Evolutionary conservation across 2,888 invertebrate genomes (phyloP), one percentile per base, ranked within the genome.

Genomic region (Drosophila antonietae): DNA sequence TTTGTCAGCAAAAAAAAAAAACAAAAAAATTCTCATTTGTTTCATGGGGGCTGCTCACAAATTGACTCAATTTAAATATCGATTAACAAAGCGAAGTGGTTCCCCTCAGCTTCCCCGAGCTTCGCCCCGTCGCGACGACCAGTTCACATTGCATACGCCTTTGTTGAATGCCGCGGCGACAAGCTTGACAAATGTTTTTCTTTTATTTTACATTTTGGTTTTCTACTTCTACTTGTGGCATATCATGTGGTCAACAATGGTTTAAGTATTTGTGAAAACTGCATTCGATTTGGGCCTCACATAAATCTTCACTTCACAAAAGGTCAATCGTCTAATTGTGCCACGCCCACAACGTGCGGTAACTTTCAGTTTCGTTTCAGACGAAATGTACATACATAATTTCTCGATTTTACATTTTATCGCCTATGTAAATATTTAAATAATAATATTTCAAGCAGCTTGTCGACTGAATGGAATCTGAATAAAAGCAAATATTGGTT

Each of bases 11-110:
- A 55, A 46, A 28, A 28, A 28, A 28, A 28, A 28, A 28, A 6
- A 28, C 0, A 28, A 6, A 28, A 28, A 39, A 35, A 56, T 69
- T 79, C 51, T 52, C 37, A 31, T 37, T 44, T 28, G 33, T 56
- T 70, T 63, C 46, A 79, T 76, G 76, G 75, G 75, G 75, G 65
- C 74, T 46, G 59, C 66, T 28, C 52, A 68, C 70, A 70, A 81
- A 83, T 77, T 80, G 75, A 71, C 49, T 71, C 72, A 69, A 79
- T 84, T 88, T 81, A 86, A 79, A 86, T 81, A 76, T 68, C 77
- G 70, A 79, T 83, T 84, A 83, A 75, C 75, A 68, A 80, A 33
- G 68, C 65, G 39, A 20, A 58, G 37, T 41, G 31, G 35, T 56
- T 14, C 35, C 67, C 33, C 20, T 58, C 14, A 33, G 28, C 18